Conservation (phyloP, 1,140 invertebrate genomes). For the Zaprionus inermis region DNA sequence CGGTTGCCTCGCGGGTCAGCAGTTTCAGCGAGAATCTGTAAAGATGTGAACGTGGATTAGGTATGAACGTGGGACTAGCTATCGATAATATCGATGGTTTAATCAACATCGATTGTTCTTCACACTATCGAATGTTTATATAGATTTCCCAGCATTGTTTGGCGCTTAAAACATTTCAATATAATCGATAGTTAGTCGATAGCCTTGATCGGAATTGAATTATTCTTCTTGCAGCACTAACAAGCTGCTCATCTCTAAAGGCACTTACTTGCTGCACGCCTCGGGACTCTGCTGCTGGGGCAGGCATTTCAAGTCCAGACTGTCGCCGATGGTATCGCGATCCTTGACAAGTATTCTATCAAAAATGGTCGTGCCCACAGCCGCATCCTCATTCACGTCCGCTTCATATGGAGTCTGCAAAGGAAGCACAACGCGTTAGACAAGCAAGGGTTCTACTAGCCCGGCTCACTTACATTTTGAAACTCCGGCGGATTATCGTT, state of each 20-base stretch:
- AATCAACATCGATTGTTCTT: too few species aligned
- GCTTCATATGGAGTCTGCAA: constrained; percentile 91
- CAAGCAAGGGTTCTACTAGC: too few species aligned
- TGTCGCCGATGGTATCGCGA: constrained; percentile 91
- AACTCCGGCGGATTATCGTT: constrained; percentile 95
- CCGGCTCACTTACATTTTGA: constrained; percentile 88
- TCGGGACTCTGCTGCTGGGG: constrained; percentile 75
- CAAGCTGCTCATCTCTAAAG: too few species aligned
- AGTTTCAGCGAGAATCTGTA: constrained; percentile 88
- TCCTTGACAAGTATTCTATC: constrained; percentile 90
- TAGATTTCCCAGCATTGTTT: too few species aligned
- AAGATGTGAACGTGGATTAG: background rate
- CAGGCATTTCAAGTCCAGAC: constrained; percentile 90
- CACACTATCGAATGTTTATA: too few species aligned
- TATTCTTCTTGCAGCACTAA: too few species aligned
- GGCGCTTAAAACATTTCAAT: too few species aligned
- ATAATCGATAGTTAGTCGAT: too few species aligned
- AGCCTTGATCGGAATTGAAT: too few species aligned
- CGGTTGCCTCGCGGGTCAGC: constrained; percentile 87
- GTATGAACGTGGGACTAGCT: background rate
- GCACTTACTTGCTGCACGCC: constrained; percentile 74
- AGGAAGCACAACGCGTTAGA: too few species aligned
- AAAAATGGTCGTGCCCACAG: constrained; percentile 90
- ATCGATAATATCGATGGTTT: too few species aligned
- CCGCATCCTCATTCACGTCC: constrained; percentile 91